phyloP scores from a whole-genome alignment of 2,113 vertebrate genomes.

The Nothoprocta perdicaria region DNA sequence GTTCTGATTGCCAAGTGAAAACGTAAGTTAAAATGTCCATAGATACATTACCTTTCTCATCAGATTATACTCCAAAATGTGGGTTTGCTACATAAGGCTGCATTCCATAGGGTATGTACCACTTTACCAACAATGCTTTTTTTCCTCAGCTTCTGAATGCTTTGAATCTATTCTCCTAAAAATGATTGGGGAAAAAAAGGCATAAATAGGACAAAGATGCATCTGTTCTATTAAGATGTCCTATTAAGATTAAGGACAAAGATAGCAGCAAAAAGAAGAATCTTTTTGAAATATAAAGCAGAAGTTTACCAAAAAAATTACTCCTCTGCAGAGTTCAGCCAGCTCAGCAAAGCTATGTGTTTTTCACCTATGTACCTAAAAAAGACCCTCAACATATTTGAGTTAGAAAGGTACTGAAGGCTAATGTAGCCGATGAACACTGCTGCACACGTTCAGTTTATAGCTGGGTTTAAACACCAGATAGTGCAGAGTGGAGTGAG shows the following conservation, averaged over 20 bases:
- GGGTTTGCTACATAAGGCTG: neutral
- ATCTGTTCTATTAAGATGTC: no score
- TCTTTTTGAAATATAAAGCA: neutral
- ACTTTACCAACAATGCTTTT: neutral
- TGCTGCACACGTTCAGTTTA: neutral
- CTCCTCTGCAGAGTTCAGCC: neutral
- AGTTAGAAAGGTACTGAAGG: neutral
- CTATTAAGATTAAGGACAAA: no score
- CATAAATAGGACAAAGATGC: neutral
- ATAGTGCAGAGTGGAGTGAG: neutral
- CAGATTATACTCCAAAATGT: neutral
- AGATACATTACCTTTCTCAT: neutral
- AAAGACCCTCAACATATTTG: neutral
- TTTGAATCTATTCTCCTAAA: neutral
- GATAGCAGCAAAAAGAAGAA: neutral
- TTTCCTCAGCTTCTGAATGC: neutral
- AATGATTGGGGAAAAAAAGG: neutral
- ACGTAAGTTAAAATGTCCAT: neutral
- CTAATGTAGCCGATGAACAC: accelerated
- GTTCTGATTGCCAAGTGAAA: neutral
- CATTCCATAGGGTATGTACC: neutral
- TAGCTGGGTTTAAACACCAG: neutral
- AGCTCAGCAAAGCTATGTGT: neutral
- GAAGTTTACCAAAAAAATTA: neutral
- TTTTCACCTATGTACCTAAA: neutral